A percentile compares a stretch with the other conserved stretches of the same genome.
These are phyloP conservation scores for Drosophila insularis DNA, from an alignment of 1,140 invertebrate species.

Conservation along the genomic window DNA sequence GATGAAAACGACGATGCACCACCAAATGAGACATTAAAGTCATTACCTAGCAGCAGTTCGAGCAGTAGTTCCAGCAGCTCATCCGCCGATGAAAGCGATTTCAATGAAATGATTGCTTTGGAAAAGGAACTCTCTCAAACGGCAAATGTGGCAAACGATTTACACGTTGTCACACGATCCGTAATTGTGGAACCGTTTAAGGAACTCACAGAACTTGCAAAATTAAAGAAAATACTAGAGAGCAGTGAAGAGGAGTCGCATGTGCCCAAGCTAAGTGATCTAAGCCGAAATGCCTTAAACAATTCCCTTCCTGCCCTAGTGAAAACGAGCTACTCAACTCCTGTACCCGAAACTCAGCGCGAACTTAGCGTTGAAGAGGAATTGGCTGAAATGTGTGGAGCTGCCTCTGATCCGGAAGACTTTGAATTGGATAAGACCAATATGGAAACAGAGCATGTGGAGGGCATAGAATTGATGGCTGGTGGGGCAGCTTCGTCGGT, in stretches of 20 bases:
- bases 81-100: constrained; percentile 52
- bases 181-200: not conserved
- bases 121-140: constrained; percentile 69
- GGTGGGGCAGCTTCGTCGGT: not conserved
- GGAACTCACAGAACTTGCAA: constrained; percentile 57
- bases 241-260: constrained; percentile 53
- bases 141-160: constrained; percentile 11
- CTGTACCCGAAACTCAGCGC: constrained; percentile 40
- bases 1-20: constrained; percentile 2
- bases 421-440: constrained; percentile 46
- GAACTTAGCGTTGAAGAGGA: constrained; percentile 79
- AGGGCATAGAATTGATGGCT: not conserved
- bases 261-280: constrained; percentile 82
- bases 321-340: constrained; percentile 42
- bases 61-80: constrained; percentile 30
- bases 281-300: constrained; percentile 82
- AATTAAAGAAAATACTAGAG: constrained; percentile 69
- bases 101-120: constrained; percentile 67
- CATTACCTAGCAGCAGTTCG: constrained; percentile 16
- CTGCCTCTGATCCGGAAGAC: constrained; percentile 65
- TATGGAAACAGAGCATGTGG: constrained; percentile 13
- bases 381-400: constrained; percentile 77
- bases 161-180: not conserved
- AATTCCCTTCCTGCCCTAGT: not conserved
- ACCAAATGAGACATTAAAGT: constrained; percentile 1